Base-by-base conservation (phyloP, 2,113 vertebrate genomes). In the Macquaria ambigua region DNA sequence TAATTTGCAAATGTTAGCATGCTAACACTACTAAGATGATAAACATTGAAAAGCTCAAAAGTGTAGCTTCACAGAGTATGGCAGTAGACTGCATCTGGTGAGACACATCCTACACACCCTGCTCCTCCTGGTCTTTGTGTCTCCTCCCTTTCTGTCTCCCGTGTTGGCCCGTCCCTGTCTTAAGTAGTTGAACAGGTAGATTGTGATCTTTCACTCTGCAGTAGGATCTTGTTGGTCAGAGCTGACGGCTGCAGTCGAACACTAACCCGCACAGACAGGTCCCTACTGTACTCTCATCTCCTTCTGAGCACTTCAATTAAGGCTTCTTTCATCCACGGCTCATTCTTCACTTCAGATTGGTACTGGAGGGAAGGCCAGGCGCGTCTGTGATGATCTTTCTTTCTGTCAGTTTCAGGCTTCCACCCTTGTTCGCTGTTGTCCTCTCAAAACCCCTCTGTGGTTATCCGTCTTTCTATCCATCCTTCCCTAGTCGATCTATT, bases 131-230 rank as follows among this genome's bases (percentile, higher is more conserved):
- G 31, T 34, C 59, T 66, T 20, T n/a, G 48, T 75, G 58, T 50
- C 56, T 25, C 70, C 81, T 78, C 21, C 34, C 31, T 55, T 7
- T 82, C 71, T 52, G 6, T 62, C 64, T 77, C 55, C 48, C 2
- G 1, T 23, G 11, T 69, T 73, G 34, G 62, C 43, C 43, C n/a
- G 8, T 70, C 21, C n/a, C 48, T n/a, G 11, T 25, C 18, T 34
- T 56, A 61, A 90, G 82, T 70, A 66, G 87, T 85, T 62, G 67
- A 90, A 81, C 91, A 83, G 93, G 91, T 92, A 81, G 50, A 90
- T 91, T 74, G 8, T 64, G 79, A 89, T 91, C 79, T 74, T 69
- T 89, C 66, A 1, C 74, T 72, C 31, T 31, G 76, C 63, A 14
- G 59, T 18, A 78, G 72, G 55, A 82, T 86, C 66, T 78, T 53